Conservation (phyloP, 1,140 invertebrate genomes). For the Solenopsis invicta region DNA sequence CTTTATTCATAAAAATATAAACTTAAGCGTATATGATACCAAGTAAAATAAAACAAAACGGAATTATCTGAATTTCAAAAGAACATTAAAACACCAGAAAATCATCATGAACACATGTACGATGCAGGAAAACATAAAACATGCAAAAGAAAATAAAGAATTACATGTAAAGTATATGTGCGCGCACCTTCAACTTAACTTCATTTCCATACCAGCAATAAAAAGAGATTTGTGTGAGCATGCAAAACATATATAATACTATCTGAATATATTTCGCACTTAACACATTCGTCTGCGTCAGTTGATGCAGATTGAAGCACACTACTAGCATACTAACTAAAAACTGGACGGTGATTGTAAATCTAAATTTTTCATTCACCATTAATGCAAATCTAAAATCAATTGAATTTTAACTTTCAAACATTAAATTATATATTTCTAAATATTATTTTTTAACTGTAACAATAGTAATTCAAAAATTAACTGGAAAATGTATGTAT, state of each 20-base stretch:
- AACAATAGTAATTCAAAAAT: background rate
- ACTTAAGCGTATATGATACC: no score
- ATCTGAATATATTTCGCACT: slow-evolving; percentile 78
- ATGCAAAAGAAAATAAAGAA: background rate
- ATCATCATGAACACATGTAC: background rate
- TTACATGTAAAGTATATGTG: background rate
- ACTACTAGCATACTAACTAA: slow-evolving; percentile 64
- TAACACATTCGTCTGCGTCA: slow-evolving; percentile 80
- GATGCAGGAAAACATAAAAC: background rate
- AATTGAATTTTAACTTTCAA: background rate
- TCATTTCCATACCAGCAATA: slow-evolving; percentile 79
- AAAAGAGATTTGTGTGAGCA: slow-evolving; percentile 82
- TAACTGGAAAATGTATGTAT: slow-evolving; percentile 72
- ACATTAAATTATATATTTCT: background rate
- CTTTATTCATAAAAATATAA: no score
- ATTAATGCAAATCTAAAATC: slow-evolving; percentile 43
- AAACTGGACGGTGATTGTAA: slow-evolving; percentile 66
- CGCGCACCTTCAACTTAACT: slow-evolving; percentile 78
- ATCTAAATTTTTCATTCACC: slow-evolving; percentile 55
- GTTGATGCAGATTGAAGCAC: slow-evolving; percentile 64
- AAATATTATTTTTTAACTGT: slow-evolving; percentile 3
- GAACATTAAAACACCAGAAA: no score
- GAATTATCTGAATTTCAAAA: no score
- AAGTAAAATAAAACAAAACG: no score
- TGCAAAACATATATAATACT: slow-evolving; percentile 67